Base-by-base conservation (phyloP, 1,140 invertebrate genomes). In the Latrodectus geometricus region DNA sequence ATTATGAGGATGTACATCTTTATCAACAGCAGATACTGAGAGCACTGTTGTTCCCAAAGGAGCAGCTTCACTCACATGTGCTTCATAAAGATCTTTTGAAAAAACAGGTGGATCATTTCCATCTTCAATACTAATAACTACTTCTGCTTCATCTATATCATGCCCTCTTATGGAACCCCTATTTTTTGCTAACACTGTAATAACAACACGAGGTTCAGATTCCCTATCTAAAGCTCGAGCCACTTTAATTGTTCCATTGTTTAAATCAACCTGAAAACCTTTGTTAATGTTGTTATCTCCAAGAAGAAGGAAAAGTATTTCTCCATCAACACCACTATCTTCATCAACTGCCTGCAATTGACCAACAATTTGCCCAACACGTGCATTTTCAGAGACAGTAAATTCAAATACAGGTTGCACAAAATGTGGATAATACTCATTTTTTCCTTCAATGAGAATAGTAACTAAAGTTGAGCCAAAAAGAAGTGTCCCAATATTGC, bases 81-180 rank as follows among this genome's bases (percentile, higher is more conserved):
- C 91, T 87, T 90, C 83, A 54, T 97, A 98, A 49, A 95, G 95
- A 0, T 95, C 94, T 12, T 94, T 93, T 9, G 93, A 92, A 90
- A 99, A 99, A 90, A 97, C 95, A 0, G 97, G 97, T 5, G 97
- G 96, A 92, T 98, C 97, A 90, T 98, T 98, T 8, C 97, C 97
- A 91, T 98, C 97, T 92, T 98, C 96, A 79, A 98, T 96, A 0
- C 95, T 95, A 82, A 99, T 95, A 49, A 96, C 96, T 0, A 99
- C 95, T 91, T 97, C 96, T 8, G 97, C 97, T 90, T 97, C 96
- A 90, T 98, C 97, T 0, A 97, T 98, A 90, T 99, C 97, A 91
- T 98, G 98, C 11, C 97, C 97, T 66, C 95, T 93, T 86, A 98
- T 97, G 49, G 96, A 96, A 11, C 97, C 97, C 69, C 94, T 94